Evolutionary conservation across 2,888 invertebrate genomes (phyloP).

Genomic region (Caprella mutica): DNA sequence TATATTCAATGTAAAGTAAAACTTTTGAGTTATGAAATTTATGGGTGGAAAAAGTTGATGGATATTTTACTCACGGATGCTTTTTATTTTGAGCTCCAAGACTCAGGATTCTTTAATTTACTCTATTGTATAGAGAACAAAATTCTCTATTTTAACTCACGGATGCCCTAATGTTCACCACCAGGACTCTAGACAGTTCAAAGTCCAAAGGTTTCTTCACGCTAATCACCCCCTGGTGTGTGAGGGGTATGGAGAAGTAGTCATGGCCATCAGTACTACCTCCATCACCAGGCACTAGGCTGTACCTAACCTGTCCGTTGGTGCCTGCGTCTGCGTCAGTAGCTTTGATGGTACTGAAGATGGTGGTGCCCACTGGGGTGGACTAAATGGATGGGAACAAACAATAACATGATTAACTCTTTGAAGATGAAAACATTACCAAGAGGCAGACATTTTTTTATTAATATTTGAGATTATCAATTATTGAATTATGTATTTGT

Average conservation of each 20-base stretch:
- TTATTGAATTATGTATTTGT: no score
- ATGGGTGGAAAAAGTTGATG: no score
- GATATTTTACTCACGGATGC: no score
- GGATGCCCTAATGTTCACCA: constrained; percentile 75
- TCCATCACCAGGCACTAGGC: constrained; percentile 57
- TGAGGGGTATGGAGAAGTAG: constrained; percentile 70
- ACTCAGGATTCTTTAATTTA: no score
- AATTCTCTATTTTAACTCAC: constrained; percentile 50
- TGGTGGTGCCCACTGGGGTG: constrained; percentile 71
- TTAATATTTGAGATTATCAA: no score
- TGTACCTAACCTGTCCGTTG: constrained; percentile 46
- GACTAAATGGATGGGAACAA: constrained; percentile 49
- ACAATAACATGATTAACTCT: no score
- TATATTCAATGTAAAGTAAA: no score
- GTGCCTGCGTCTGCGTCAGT: constrained; percentile 7
- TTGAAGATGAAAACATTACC: no score
- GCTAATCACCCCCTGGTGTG: constrained; percentile 78
- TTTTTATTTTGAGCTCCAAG: no score
- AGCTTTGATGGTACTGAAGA: constrained; percentile 58
- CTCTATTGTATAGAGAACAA: constrained; percentile 2
- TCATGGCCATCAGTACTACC: constrained; percentile 38
- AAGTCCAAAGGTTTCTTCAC: constrained; percentile 75
- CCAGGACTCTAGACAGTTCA: constrained; percentile 73
- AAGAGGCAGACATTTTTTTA: no score
- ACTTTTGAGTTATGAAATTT: no score